A percentile compares a stretch with the other conserved stretches of the same genome.
These are phyloP conservation scores for Brachylomia viminalis DNA, from an alignment of 2,888 invertebrate species.

Conservation along the genomic window DNA sequence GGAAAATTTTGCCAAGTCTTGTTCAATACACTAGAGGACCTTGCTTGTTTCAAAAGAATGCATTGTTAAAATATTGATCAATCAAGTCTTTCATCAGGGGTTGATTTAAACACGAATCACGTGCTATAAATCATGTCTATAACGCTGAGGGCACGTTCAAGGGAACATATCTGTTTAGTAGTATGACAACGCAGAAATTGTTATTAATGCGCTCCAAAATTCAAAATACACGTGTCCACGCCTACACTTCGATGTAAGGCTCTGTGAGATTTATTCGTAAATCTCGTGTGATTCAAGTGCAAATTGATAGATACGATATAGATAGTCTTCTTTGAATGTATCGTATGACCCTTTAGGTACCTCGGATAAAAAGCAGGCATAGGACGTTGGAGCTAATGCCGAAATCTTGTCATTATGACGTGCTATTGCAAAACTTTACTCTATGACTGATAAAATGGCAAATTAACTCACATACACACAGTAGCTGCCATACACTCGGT, in stretches of 20 bases:
- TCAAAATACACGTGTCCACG: conserved; percentile 27
- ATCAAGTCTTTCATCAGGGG: conserved; percentile 66
- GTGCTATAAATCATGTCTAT: conserved; percentile 73
- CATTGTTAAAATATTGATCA: conserved; percentile 63
- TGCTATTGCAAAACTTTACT: background rate
- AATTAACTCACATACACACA: background rate
- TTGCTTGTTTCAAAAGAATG: conserved; percentile 8
- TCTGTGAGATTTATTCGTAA: conserved; percentile 6
- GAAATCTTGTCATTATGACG: background rate
- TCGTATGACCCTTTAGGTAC: background rate
- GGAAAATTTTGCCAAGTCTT: conserved; percentile 8
- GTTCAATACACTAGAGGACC: background rate
- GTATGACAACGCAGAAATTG: conserved; percentile 72
- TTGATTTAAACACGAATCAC: conserved; percentile 69
- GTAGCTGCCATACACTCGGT: conserved; percentile 26
- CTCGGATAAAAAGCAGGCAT: background rate
- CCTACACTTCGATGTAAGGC: background rate
- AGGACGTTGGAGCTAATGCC: no score
- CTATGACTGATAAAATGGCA: background rate
- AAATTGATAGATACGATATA: conserved; percentile 3
- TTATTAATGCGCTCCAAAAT: conserved; percentile 43
- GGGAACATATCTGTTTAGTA: conserved; percentile 69
- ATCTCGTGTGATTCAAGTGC: background rate
- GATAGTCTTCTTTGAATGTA: background rate
- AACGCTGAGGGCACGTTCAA: conserved; percentile 69